Conservation (phyloP, 2,888 invertebrate species). For the Spodoptera littoralis region DNA sequence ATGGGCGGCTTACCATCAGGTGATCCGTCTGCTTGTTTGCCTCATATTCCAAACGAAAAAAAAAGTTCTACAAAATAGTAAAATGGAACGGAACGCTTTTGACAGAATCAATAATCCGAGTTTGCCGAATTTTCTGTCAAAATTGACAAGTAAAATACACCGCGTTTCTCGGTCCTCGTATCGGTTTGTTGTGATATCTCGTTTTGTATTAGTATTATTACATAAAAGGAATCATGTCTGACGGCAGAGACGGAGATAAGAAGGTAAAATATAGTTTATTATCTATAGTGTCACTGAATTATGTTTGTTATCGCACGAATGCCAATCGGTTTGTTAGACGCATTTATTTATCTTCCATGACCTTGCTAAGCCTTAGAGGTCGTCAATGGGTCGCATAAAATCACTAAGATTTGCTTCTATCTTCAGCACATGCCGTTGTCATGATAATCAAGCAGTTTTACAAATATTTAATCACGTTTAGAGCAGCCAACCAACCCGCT, state of each 20-base stretch:
- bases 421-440: conserved; percentile 4
- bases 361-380: conserved; percentile 79
- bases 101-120: conserved; percentile 58
- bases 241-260: conserved; percentile 75
- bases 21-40: too few species aligned
- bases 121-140: conserved; percentile 51
- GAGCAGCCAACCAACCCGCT: not conserved
- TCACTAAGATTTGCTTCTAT: conserved; percentile 27
- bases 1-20: too few species aligned
- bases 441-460: conserved; percentile 7
- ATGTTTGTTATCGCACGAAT: conserved; percentile 53
- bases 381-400: conserved; percentile 56
- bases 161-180: conserved; percentile 34
- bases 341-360: conserved; percentile 74
- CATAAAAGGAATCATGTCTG: conserved; percentile 72
- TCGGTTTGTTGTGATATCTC: conserved; percentile 49
- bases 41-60: too few species aligned
- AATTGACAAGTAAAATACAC: conserved; percentile 45
- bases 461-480: not conserved
- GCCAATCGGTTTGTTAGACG: conserved; percentile 55
- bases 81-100: conserved; percentile 56
- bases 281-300: conserved; percentile 63
- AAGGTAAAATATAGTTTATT: conserved; percentile 77
- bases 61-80: too few species aligned
- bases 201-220: conserved; percentile 55